These are phyloP conservation scores for Halcyon smyrnensis DNA, from an alignment of 2,797 vertebrate species.

Conservation along the genomic window DNA sequence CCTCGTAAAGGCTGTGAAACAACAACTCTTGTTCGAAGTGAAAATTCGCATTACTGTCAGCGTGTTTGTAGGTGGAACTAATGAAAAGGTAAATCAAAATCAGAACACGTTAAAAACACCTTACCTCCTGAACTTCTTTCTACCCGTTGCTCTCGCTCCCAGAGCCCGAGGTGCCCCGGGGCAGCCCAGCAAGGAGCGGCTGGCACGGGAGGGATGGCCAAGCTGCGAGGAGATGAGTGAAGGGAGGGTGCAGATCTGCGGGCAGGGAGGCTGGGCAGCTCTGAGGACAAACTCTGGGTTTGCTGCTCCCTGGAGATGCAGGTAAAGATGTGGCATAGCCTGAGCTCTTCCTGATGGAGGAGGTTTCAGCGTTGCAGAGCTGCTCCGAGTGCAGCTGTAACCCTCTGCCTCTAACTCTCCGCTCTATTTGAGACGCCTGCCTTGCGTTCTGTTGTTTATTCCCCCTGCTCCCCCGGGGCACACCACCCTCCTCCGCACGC, in stretches of 20 bases:
- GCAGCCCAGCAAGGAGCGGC: not conserved
- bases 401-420: not conserved
- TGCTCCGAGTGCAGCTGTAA: not conserved
- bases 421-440: rapidly evolving
- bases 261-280: not conserved
- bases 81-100: too few relatives aligned
- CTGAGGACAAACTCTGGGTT: not conserved
- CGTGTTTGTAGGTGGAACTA: too few relatives aligned
- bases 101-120: too few relatives aligned
- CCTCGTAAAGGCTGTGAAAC: rapidly evolving
- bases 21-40: too few relatives aligned
- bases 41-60: too few relatives aligned
- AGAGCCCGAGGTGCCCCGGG: rapidly evolving
- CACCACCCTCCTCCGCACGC: rapidly evolving
- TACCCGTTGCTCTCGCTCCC: rapidly evolving
- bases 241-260: not conserved
- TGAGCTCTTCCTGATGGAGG: rapidly evolving
- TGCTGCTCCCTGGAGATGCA: rapidly evolving
- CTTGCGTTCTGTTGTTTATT: rapidly evolving
- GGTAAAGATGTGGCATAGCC: rapidly evolving
- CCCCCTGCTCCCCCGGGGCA: not conserved
- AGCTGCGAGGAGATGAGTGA: rapidly evolving
- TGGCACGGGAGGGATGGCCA: not conserved
- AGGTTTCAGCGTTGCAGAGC: rapidly evolving
- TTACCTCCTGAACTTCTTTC: too few relatives aligned